Base-by-base conservation (phyloP, 1,140 invertebrate species). In the Odontomachus brunneus region DNA sequence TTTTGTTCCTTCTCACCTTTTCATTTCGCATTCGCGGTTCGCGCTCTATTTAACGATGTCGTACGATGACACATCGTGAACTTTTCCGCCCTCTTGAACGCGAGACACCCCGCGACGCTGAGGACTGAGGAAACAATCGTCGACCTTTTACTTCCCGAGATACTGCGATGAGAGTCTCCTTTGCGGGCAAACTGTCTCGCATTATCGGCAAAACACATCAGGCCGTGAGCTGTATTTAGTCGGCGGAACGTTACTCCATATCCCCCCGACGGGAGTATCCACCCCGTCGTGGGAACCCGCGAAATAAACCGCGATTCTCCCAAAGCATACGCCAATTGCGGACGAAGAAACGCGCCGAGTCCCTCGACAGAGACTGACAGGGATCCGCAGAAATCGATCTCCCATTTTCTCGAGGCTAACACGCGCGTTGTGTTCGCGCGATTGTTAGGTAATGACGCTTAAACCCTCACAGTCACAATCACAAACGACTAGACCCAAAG, bases 391-490 rank as follows among this genome's bases (percentile, higher is more conserved):
- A 78, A 17, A 67, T 78, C 74, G 49, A 67, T 55, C 49, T 66
- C 3, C 14, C 24, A 76, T 66, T 78, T 67, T 9, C 51, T 57
- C 63, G 33, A 14, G 15, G 17, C 49, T 57, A 53, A 78, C 24
- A 29, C 62, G 5, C 29, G 2, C 33, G n/a, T 69, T 78, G 69
- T 59, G 65, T 80, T 80, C 51, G 33, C 9, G 33, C 51, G 15
- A 57, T 69, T 33, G 33, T 80, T 71, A 57, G 29, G 51, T 71
- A 78, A 78, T 67, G 14, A 38, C 24, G 29, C 67, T 67, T 57
- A 71, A 80, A 33, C 33, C 51, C 26, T 69, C 55, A n/a, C n/a
- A 76, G 65, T 78, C 26, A 48, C 74, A 71, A 71, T 80, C 65
- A 71, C 51, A 80, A 69, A 59, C 53, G 75, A 80, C 48, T 55